phyloP scores from a whole-genome alignment of 2,113 vertebrate species.

The Erinaceus europaeus region DNA sequence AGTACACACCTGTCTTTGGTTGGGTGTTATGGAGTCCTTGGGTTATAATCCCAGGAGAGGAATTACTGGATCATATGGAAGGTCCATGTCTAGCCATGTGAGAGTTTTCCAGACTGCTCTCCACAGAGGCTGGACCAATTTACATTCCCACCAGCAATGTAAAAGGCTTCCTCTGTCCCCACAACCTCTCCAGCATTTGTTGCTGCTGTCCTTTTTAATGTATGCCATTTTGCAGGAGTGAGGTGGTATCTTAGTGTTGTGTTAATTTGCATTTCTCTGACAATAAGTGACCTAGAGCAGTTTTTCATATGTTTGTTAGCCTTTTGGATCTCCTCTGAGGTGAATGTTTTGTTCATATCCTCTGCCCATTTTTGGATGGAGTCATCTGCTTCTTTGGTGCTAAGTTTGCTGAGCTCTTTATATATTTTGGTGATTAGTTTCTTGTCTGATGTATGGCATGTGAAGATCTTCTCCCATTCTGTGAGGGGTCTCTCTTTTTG shows the following conservation, averaged over 20 bases:
- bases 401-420: neutral
- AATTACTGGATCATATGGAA: neutral
- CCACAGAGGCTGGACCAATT: neutral
- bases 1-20: neutral
- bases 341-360: neutral
- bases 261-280: neutral
- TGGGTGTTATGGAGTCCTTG: neutral
- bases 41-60: neutral
- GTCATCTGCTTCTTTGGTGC: neutral
- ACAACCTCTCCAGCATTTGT: no score
- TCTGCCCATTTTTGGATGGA: neutral
- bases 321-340: neutral
- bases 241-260: neutral
- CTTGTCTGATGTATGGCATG: neutral
- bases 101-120: neutral
- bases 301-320: neutral
- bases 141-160: neutral
- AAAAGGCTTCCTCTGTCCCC: neutral
- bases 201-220: no score
- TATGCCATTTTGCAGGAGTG: no score
- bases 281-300: neutral
- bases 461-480: neutral
- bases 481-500: neutral
- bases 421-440: neutral
- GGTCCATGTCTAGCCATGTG: neutral